phyloP scores from a whole-genome alignment of 2,888 invertebrate species.

The Anoplius nigerrimus region DNA sequence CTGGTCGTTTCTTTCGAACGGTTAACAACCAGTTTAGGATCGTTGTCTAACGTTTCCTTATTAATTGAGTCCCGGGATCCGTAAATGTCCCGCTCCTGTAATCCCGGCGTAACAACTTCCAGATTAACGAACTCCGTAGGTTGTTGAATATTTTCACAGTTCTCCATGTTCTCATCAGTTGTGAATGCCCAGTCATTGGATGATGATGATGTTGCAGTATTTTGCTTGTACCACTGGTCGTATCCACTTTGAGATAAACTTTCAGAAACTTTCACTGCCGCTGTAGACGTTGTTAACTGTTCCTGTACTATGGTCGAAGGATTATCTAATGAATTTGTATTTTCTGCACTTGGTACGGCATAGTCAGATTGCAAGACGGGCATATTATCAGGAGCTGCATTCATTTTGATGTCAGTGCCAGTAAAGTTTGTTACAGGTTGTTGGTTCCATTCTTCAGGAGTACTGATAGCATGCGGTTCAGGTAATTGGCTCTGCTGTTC shows the following conservation, averaged over 20 bases:
- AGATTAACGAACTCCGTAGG: slow-evolving; percentile 68
- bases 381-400: slow-evolving; percentile 37
- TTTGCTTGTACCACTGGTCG: slow-evolving; percentile 72
- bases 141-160: slow-evolving; percentile 71
- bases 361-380: slow-evolving; percentile 37
- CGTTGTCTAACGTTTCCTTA: slow-evolving; percentile 70
- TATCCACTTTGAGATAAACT: slow-evolving; percentile 56
- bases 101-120: slow-evolving; percentile 65
- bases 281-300: slow-evolving; percentile 25
- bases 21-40: slow-evolving; percentile 57
- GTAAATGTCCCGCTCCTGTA: slow-evolving; percentile 66
- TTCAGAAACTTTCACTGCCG: slow-evolving; percentile 32
- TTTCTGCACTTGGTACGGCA: slow-evolving; percentile 29
- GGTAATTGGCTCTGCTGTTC: slow-evolving; percentile 39
- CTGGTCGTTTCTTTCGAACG: slow-evolving; percentile 46
- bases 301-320: slow-evolving; percentile 41
- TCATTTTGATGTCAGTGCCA: slow-evolving; percentile 20
- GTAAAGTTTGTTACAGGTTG: slow-evolving; percentile 23
- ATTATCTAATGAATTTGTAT: slow-evolving; percentile 39
- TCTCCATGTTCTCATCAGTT: slow-evolving; percentile 67
- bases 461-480: slow-evolving; percentile 24
- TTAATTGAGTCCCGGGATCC: slow-evolving; percentile 71
- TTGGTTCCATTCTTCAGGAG: slow-evolving; percentile 33
- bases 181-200: slow-evolving; percentile 62
- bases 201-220: slow-evolving; percentile 47